phyloP scores from a whole-genome alignment of 2,113 vertebrate genomes.

The Speoplatyrhinus poulsoni region DNA sequence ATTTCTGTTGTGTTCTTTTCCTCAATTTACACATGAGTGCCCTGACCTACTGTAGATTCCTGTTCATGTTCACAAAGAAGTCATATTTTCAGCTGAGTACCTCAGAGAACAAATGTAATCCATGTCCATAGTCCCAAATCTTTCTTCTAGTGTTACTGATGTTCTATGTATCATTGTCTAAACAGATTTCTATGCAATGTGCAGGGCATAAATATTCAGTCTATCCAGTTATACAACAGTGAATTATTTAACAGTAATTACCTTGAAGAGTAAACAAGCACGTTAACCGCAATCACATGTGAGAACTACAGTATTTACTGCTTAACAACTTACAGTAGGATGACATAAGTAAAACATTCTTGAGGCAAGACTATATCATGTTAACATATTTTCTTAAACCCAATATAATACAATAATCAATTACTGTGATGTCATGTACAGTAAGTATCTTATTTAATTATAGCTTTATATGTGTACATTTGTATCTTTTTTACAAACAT shows the following conservation, averaged over 20 bases:
- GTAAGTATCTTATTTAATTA: neutral
- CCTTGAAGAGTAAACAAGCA: slow-evolving; percentile 17
- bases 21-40: neutral
- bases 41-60: too few relatives aligned
- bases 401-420: too few relatives aligned
- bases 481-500: neutral
- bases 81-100: neutral
- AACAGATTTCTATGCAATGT: too few relatives aligned
- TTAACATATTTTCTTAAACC: neutral
- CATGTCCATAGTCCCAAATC: slow-evolving; percentile 35
- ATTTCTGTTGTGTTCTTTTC: neutral
- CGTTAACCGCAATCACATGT: neutral
- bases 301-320: neutral
- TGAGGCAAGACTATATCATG: neutral
- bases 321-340: too few relatives aligned
- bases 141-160: neutral
- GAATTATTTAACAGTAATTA: slow-evolving; percentile 6
- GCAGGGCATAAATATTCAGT: neutral
- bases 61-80: neutral
- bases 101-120: slow-evolving; percentile 20
- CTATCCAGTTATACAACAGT: slow-evolving; percentile 13
- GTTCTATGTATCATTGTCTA: too few relatives aligned
- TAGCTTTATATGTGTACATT: neutral
- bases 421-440: neutral
- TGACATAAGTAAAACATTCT: too few relatives aligned